phyloP scores from a whole-genome alignment of 2,113 vertebrate genomes.

The Corydoras sp. region DNA sequence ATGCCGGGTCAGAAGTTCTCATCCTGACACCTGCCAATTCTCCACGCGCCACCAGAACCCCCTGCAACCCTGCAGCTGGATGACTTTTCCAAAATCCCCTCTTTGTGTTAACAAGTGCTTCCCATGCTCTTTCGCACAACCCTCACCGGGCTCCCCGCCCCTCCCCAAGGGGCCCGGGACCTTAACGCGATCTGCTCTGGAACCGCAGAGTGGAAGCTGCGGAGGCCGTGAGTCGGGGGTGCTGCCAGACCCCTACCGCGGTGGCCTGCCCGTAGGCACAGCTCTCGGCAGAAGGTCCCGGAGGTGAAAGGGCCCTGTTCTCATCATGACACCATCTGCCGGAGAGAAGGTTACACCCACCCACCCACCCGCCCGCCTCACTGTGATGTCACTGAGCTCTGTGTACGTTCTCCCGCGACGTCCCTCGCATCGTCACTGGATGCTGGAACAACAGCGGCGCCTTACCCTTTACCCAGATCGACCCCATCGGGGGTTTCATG shows the following conservation, averaged over 20 bases:
- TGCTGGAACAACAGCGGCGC: too few relatives aligned
- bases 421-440: too few relatives aligned
- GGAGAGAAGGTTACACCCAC: constrained; percentile 46
- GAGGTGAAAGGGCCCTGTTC: constrained; percentile 45
- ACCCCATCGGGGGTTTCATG: too few relatives aligned
- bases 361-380: constrained; percentile 18
- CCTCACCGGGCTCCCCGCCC: constrained; percentile 22
- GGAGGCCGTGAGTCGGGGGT: constrained; percentile 22
- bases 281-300: constrained; percentile 39
- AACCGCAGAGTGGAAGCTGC: background rate
- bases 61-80: constrained; percentile 25
- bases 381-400: constrained; percentile 40
- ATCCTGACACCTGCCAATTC: constrained; percentile 30
- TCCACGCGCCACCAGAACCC: constrained; percentile 13
- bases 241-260: constrained; percentile 32
- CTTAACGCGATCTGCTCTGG: background rate
- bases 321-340: constrained; percentile 52
- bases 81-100: constrained; percentile 39
- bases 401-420: background rate
- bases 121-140: constrained; percentile 40
- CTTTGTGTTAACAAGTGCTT: constrained; percentile 41
- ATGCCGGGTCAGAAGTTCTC: background rate
- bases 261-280: constrained; percentile 34
- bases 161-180: constrained; percentile 5
- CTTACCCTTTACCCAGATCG: too few relatives aligned